phyloP scores from a whole-genome alignment of 2,797 vertebrate genomes.

The Diplodus sargus region DNA sequence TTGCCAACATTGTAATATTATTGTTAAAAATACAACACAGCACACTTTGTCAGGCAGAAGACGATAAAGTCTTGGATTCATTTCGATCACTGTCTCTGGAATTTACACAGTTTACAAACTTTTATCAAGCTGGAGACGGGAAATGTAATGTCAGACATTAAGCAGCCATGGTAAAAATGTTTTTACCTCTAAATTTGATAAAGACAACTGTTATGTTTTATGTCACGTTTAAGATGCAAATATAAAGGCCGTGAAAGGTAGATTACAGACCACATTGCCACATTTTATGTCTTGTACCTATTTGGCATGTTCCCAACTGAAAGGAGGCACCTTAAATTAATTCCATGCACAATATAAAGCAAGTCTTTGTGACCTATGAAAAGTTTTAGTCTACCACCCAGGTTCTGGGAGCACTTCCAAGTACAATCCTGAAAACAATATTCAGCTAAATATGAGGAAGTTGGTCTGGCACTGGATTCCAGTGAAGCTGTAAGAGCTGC shows the following conservation, averaged over 20 bases:
- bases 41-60: constrained; percentile 8
- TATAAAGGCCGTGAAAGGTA: not conserved
- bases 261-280: not conserved
- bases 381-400: not conserved
- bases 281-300: not conserved
- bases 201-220: not conserved
- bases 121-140: not conserved
- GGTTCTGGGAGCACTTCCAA: not conserved
- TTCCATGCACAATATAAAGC: not conserved
- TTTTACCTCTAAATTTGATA: not conserved
- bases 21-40: constrained; percentile 1
- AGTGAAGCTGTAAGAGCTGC: not conserved
- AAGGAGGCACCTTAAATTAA: not conserved
- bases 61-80: not conserved
- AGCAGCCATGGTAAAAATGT: not conserved
- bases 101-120: not conserved
- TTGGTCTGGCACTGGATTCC: not conserved
- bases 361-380: not conserved
- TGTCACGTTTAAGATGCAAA: not conserved
- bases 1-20: not conserved
- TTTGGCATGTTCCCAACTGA: not conserved
- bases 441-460: no score
- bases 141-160: not conserved
- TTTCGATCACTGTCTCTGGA: not conserved
- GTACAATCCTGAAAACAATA: not conserved